phyloP scores from a whole-genome alignment of 2,113 vertebrate species.

The Noturus placidus region DNA sequence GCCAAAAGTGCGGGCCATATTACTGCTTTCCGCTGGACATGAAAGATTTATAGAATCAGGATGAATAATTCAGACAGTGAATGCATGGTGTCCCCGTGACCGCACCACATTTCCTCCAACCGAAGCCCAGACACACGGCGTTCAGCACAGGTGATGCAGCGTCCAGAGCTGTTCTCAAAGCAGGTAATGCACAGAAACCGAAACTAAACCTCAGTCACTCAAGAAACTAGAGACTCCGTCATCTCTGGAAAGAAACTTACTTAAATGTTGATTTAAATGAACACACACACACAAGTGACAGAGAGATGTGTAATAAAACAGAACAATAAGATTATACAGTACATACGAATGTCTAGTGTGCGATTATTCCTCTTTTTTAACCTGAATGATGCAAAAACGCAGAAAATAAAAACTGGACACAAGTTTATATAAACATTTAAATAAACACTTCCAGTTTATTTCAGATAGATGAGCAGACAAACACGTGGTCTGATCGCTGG shows the following conservation, averaged over 20 bases:
- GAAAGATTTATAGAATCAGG: constrained; percentile 48
- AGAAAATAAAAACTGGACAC: not conserved
- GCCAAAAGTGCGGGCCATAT: constrained; percentile 33
- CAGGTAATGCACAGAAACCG: not conserved
- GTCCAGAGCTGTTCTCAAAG: not conserved
- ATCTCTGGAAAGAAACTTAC: not conserved
- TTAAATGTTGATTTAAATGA: not conserved
- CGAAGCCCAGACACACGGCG: not conserved
- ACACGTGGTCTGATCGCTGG: constrained; percentile 39
- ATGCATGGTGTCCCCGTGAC: constrained; percentile 24
- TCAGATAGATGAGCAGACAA: constrained; percentile 14
- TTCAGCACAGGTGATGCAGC: constrained; percentile 11
- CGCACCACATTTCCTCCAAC: not conserved
- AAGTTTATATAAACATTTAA: not conserved
- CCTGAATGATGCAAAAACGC: not conserved
- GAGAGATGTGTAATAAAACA: not conserved
- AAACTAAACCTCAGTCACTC: not conserved
- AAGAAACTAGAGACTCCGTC: not conserved
- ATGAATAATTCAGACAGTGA: constrained; percentile 55
- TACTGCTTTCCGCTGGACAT: constrained; percentile 42
- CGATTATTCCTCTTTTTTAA: not conserved
- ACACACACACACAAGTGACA: not conserved
- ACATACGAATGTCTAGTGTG: not conserved
- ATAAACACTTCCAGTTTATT: not conserved
- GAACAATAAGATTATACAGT: not conserved